These are phyloP conservation scores for Drosophila algonquin DNA, from an alignment of 2,888 invertebrate species.

Conservation along the genomic window DNA sequence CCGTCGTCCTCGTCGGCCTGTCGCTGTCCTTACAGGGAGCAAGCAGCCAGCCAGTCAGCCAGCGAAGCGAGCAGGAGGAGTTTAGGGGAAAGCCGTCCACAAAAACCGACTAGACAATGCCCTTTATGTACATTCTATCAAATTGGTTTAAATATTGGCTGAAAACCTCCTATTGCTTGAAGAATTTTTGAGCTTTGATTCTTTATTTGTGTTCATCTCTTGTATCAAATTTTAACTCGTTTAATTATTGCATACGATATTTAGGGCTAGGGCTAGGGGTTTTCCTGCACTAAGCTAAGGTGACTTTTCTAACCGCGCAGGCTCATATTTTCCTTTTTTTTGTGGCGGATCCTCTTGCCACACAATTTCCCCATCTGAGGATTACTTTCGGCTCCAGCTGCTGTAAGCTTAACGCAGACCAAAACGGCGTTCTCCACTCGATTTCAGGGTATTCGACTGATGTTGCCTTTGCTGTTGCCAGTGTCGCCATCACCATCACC, in stretches of 20 bases:
- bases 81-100: not conserved
- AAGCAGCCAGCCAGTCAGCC: constrained; percentile 44
- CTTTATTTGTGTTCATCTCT: too few species aligned
- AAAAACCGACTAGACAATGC: not conserved
- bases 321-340: too few species aligned
- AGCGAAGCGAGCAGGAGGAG: constrained; percentile 5
- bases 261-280: too few species aligned
- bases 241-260: too few species aligned
- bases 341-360: too few species aligned
- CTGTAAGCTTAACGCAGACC: not conserved
- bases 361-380: too few species aligned
- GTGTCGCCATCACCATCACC: constrained; percentile 67
- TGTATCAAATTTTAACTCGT: too few species aligned
- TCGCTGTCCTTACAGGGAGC: constrained; percentile 63
- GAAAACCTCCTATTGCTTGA: too few species aligned
- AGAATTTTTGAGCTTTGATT: not conserved
- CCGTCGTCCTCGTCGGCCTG: constrained; percentile 41
- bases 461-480: constrained; percentile 73
- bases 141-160: too few species aligned
- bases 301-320: too few species aligned
- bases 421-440: not conserved
- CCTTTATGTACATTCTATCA: not conserved
- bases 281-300: too few species aligned
- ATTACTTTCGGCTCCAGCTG: not conserved
- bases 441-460: constrained; percentile 52